Base-by-base conservation (phyloP, 1,140 invertebrate species). In the Cherax destructor region DNA sequence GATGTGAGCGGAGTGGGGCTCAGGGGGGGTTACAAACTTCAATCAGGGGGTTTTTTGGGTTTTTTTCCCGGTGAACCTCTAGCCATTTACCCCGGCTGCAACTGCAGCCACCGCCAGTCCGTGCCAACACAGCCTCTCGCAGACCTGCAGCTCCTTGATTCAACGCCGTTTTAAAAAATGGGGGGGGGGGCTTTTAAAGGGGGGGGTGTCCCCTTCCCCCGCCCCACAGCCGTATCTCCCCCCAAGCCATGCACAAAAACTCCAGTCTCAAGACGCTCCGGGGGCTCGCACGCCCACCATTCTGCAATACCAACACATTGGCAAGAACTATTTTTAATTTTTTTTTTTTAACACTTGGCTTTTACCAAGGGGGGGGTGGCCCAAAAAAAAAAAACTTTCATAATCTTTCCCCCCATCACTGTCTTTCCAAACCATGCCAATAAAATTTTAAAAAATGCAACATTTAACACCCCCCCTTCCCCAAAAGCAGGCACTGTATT, bases 71-170 rank as follows among this genome's bases (percentile, higher is more conserved):
- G 74, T 83, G 80, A 9, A 90, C 81, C 50, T 90, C 81, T 24
- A 90, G 81, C 13, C 81, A 24, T 72, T 83, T 49, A 90, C 72
- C 21, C 88, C 88, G 21, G 81, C 72, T 13, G 50, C 61, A 18
- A 90, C 88, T 18, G 88, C 88, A 18, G 88, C 88, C 88, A 90
- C 88, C 21, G 88, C 88, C 61, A 90, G 74, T n/a, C 21, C 88
- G 88, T 47, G 88, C 88, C 80, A 90, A 69, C 56, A 79, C 88
- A 11, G 88, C 74, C 41, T 90, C 88, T 11, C 72, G 81, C 72
- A 90, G 81, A 4, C 88, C 88, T 18, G 83, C 52, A 16, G 56
- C 72, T 24, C 81, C 88, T 47, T 83, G 80, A 47, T 72, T 77
- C 16, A 90, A 52, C n/a, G 88, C 88, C 0, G 81, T 83, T 16